Percentiles rank a stretch among this genome's conserved stretches.
These are phyloP conservation scores for Hemicordylus capensis DNA, from an alignment of 2,113 vertebrate genomes.

Conservation along the genomic window DNA sequence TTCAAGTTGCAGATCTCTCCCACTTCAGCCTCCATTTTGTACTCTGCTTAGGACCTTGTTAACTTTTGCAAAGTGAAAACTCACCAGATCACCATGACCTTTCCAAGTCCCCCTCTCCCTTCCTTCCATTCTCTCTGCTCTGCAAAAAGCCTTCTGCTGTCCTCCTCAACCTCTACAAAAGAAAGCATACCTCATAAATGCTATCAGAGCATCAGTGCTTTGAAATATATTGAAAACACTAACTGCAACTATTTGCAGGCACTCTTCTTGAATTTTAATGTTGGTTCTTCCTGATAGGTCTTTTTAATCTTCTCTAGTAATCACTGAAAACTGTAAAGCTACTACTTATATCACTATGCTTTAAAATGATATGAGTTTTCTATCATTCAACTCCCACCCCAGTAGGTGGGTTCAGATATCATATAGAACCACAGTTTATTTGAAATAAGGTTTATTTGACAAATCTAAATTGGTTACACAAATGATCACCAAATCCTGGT, in stretches of 20 bases:
- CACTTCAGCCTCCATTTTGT: background rate
- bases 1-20: background rate
- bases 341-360: background rate
- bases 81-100: constrained; percentile 12
- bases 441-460: no score
- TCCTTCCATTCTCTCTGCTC: background rate
- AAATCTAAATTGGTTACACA: no score
- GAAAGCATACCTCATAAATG: background rate
- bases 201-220: background rate
- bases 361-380: constrained; percentile 41
- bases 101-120: background rate
- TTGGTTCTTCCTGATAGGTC: background rate
- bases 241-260: background rate
- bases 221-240: background rate
- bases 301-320: background rate
- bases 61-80: constrained; percentile 2
- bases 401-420: background rate
- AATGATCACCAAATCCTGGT: no score
- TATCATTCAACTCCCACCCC: background rate
- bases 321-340: background rate
- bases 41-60: background rate
- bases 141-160: background rate
- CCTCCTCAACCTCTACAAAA: background rate
- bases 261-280: background rate
- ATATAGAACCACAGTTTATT: no score